Percentiles rank a stretch among this genome's conserved stretches.
Conservation (phyloP, 2,113 vertebrate species). For the Nothobranchius furzeri region DNA sequence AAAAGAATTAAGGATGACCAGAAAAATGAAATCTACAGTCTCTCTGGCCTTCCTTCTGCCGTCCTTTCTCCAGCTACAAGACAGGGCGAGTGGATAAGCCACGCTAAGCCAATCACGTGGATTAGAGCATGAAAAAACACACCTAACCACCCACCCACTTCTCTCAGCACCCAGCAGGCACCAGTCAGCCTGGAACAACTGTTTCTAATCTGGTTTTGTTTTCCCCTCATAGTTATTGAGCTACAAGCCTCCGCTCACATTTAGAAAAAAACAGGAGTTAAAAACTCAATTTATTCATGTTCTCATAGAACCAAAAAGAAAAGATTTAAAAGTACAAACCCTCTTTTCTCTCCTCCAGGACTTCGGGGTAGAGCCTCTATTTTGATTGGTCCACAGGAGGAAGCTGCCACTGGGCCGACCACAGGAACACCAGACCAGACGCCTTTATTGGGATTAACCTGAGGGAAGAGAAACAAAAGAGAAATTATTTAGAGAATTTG, state of each 20-base stretch:
- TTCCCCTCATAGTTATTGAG: neutral
- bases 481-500: no score
- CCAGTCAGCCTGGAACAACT: neutral
- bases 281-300: no score
- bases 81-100: constrained; percentile 52
- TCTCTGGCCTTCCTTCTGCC: neutral
- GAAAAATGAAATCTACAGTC: neutral
- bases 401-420: constrained; percentile 64
- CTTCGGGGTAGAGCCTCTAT: constrained; percentile 87
- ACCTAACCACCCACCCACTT: constrained; percentile 17
- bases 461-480: neutral
- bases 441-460: constrained; percentile 57
- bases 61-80: constrained; percentile 20
- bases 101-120: constrained; percentile 52
- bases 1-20: neutral
- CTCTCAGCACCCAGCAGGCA: constrained; percentile 13
- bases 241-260: no score
- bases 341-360: constrained; percentile 85
- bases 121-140: constrained; percentile 58
- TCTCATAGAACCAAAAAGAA: no score
- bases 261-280: no score
- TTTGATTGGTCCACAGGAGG: constrained; percentile 83
- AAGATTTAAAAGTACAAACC: constrained; percentile 74
- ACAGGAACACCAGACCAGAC: constrained; percentile 66
- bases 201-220: constrained; percentile 8